Evolutionary conservation across 2,888 invertebrate genomes (phyloP), one percentile per base, ranked within the genome.

Genomic region (Xestia ashworthii): DNA sequence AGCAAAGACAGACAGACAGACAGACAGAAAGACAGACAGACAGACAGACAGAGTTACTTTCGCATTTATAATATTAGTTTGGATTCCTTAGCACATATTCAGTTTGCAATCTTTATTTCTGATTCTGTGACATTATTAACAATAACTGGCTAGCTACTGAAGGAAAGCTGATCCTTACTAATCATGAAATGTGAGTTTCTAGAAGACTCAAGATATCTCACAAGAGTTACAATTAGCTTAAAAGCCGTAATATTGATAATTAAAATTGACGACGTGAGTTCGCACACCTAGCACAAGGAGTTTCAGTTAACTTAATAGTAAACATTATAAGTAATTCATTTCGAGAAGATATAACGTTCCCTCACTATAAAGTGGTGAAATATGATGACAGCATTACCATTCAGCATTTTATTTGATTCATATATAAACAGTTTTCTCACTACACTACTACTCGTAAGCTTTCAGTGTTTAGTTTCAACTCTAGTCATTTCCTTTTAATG

Each of bases 401-500:
- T 38, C 32, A 62, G 44, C 19, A 53, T 76, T 62, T 9, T 58
- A 71, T 76, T 73, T 53, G n/a, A 53, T 71, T 78, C 53, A 76
- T 50, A 76, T 50, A 75, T 69, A 74, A 14, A 72, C 46, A 53
- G 65, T 70, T 77, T 75, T 67, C 48, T 65, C 55, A 71, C 82
- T 75, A 66, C 70, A 64, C 55, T 58, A 66, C 72, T 64, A 32
- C 32, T 32, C 32, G 32, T 32, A 74, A 74, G 83, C 83, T 81
- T 82, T 80, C 76, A 87, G 64, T 71, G 62, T 85, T 75, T 80
- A 76, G 80, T 87, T 87, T 79, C 70, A 78, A 84, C 76, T 73
- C n/a, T 62, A 77, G 55, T 69, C 69, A 82, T 87, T 84, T 80
- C 78, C 80, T 89, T 87, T 87, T 85, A 89, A 81, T 68, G 73